Evolutionary conservation across 2,113 vertebrate genomes (phyloP).

Genomic region (Capricornis sumatraensis): DNA sequence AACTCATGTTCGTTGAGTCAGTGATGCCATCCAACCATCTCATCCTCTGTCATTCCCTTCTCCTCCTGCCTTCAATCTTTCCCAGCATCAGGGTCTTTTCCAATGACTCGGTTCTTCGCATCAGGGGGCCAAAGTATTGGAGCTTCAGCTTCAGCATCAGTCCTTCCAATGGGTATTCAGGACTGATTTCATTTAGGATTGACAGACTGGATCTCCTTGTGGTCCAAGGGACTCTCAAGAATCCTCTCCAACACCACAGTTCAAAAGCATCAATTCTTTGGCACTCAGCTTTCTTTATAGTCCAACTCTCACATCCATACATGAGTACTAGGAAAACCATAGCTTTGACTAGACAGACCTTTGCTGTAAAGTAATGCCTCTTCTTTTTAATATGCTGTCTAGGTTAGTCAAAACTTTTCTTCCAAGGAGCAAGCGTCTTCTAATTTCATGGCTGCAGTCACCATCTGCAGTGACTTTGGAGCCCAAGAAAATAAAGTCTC

Average conservation of each 20-base stretch:
- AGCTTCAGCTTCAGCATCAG: not conserved
- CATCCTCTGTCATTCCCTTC: not conserved
- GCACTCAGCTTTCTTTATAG: not conserved
- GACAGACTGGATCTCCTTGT: not conserved
- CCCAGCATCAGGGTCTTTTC: not conserved
- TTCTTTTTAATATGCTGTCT: not conserved
- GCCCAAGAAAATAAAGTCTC: not conserved
- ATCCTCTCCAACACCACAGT: not conserved
- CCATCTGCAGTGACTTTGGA: not conserved
- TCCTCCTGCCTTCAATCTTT: not conserved
- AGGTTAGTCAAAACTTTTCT: not conserved
- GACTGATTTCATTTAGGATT: not conserved
- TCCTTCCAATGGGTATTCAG: not conserved
- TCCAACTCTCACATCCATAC: not conserved
- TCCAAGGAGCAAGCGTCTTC: not conserved
- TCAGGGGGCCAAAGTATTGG: not conserved
- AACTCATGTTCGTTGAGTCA: not conserved
- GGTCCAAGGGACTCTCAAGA: not conserved
- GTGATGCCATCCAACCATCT: not conserved
- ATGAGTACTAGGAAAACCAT: not conserved
- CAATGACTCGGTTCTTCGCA: rapidly evolving
- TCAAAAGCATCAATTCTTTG: not conserved
- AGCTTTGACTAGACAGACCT: not conserved
- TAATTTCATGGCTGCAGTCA: not conserved
- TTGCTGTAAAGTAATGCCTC: not conserved